Evolutionary conservation across 2,113 vertebrate genomes (phyloP), one percentile per base, ranked within the genome.

Genomic region (Drymodes brunneopygia): DNA sequence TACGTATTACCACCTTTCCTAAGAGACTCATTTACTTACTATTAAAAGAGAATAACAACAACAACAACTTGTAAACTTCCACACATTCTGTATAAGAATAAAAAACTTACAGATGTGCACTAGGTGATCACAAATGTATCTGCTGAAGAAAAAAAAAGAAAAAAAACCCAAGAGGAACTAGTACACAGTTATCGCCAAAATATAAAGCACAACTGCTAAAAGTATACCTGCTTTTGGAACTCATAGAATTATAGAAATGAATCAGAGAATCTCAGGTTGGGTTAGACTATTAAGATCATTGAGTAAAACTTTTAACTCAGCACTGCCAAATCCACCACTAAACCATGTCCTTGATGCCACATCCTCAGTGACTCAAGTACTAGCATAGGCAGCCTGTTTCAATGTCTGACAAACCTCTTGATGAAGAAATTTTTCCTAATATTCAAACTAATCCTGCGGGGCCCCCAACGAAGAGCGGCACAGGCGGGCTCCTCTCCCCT

Each of bases 341-440:
- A 79, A 31, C 8, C 24, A 72, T 0, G 0, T 40, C 10, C 14
- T 36, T 19, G 25, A 15, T 22, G 8, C 9, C 44, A 25, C 33
- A 58, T 45, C 28, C 12, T 1, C 25, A 16, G 24, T 44, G 57
- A n/a, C 19, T n/a, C 22, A 62, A 56, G 27, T 12, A 56, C 35
- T 38, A n/a, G 6, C 23, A 12, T 0, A 10, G 24, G 25, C n/a
- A 53, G 58, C 5, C 45, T 51, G 7, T 19, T 58, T 21, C 18
- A 57, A 29, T 22, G 9, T 20, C 17, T 78, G 23, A 56, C 27
- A 77, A 33, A 15, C 11, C 11, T 15, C 45, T 21, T 0, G 0
- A 10, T 25, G 19, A 72, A 78, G 12, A 78, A 57, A 44, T 15
- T 12, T 64, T 71, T 57, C 42, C 31, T n/a, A n/a, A 16, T 21